Percentiles rank a stretch among this genome's conserved stretches.
Evolutionary conservation across 2,888 invertebrate genomes (phyloP).

Genomic region (Penaeus monodon): DNA sequence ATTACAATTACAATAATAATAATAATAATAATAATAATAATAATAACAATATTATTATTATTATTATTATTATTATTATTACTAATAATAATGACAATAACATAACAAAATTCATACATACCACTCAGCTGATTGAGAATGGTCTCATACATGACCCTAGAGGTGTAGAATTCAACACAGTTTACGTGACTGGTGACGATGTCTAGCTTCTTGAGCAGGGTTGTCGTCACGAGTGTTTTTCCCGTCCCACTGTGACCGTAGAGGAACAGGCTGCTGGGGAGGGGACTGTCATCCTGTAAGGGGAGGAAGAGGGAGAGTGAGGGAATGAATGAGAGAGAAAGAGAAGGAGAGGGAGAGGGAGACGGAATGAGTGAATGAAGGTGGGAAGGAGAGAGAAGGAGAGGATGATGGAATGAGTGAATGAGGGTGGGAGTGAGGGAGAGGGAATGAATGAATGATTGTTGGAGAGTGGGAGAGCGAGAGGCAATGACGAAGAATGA

Average conservation of each 20-base stretch:
- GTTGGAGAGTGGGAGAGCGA: too few species aligned
- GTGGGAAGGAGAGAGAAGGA: background rate
- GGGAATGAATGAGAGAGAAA: background rate
- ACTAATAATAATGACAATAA: background rate
- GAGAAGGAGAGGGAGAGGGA: background rate
- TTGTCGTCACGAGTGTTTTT: constrained; percentile 80
- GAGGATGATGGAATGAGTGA: background rate
- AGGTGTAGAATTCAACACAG: constrained; percentile 85
- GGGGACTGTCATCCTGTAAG: constrained; percentile 67
- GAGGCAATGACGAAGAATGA: too few species aligned
- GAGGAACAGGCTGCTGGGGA: constrained; percentile 80
- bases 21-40: background rate
- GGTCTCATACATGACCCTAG: constrained; percentile 82
- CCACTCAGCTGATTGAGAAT: constrained; percentile 77
- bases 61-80: background rate
- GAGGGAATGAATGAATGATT: background rate
- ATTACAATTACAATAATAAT: background rate
- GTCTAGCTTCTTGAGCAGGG: constrained; percentile 76
- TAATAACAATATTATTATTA: background rate
- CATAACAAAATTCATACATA: background rate
- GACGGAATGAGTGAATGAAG: background rate
- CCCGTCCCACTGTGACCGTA: constrained; percentile 88
- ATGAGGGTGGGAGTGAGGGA: background rate
- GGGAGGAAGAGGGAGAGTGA: background rate
- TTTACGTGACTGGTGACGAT: constrained; percentile 84